Conservation (phyloP, 2,888 invertebrate species). For the Trimorus sp. region DNA sequence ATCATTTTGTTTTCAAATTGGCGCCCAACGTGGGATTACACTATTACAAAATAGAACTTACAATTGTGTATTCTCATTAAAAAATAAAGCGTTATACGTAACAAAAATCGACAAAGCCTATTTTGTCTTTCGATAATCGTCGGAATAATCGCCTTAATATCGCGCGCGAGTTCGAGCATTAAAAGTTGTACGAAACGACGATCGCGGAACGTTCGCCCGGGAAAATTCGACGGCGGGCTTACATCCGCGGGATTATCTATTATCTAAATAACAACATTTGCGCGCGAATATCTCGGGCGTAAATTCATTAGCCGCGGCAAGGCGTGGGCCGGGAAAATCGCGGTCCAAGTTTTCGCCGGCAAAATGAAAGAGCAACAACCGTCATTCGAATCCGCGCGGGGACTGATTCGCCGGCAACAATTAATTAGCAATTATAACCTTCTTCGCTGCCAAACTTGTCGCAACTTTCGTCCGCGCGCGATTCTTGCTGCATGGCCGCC, state of each 20-base stretch:
- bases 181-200: no score
- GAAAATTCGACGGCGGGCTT: slow-evolving; percentile 32
- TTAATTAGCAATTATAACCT: slow-evolving; percentile 35
- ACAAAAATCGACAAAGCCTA: no score
- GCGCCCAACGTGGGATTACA: no score
- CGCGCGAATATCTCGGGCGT: slow-evolving; percentile 8
- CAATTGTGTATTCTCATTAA: no score
- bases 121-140: no score
- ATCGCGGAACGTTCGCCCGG: slow-evolving; percentile 18
- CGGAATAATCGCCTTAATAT: no score
- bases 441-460: slow-evolving; percentile 21
- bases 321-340: slow-evolving; percentile 14
- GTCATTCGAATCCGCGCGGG: slow-evolving; percentile 18
- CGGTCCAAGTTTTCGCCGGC: slow-evolving; percentile 21
- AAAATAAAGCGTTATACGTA: no score
- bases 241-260: slow-evolving; percentile 35
- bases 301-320: slow-evolving; percentile 23
- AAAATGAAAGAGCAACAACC: slow-evolving; percentile 12
- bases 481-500: slow-evolving; percentile 1
- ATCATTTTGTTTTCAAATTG: no score
- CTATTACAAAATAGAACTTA: no score
- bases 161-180: no score
- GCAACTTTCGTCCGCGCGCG: slow-evolving; percentile 15
- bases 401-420: background rate
- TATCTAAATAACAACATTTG: slow-evolving; percentile 40